These are phyloP conservation scores for Holothuria scabra DNA, from an alignment of 53 echinoderm and acorn worm genomes.

Conservation along the genomic window DNA sequence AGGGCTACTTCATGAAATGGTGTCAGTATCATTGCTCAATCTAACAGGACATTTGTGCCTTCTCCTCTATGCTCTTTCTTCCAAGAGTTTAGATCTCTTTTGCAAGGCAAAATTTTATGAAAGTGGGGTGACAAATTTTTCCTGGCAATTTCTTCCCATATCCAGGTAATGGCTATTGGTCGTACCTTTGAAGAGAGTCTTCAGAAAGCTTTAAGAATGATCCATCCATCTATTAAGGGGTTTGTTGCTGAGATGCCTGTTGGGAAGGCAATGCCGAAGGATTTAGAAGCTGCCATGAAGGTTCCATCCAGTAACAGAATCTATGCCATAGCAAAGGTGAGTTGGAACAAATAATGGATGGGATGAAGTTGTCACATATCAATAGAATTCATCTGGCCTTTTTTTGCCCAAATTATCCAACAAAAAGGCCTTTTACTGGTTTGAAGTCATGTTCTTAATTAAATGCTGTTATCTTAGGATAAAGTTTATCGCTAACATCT, in stretches of 20 bases:
- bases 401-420: no score
- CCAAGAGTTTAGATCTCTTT: not conserved
- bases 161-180: constrained; percentile 95
- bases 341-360: not conserved
- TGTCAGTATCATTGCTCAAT: no score
- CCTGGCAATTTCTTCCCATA: not conserved
- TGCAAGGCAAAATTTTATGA: not conserved
- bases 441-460: no score
- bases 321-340: constrained; percentile 93
- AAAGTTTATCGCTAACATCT: no score
- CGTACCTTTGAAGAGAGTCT: constrained; percentile 97
- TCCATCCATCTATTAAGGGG: constrained; percentile 95
- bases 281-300: constrained; percentile 73
- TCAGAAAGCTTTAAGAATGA: constrained; percentile 97
- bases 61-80: not conserved
- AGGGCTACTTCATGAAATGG: no score
- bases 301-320: constrained; percentile 86
- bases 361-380: no score
- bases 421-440: no score
- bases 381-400: no score
- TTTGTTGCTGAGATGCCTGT: constrained; percentile 84
- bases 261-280: constrained; percentile 69
- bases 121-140: not conserved
- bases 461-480: no score
- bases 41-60: not conserved